Evolutionary conservation across 2,113 vertebrate genomes (phyloP).

Genomic region (Chaenocephalus aceratus): DNA sequence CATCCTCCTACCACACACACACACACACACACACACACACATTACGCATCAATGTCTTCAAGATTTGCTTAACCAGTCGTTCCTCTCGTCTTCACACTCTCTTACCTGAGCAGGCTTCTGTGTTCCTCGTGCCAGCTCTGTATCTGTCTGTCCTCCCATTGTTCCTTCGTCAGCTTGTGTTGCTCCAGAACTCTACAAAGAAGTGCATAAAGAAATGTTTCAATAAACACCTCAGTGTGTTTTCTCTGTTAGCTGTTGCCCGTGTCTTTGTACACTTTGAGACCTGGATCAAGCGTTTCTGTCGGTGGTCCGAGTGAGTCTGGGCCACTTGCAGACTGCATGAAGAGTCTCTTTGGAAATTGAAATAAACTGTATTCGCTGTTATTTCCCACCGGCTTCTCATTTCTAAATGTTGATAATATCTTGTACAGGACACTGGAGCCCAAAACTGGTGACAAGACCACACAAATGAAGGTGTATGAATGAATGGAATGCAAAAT

Average conservation of each 20-base stretch:
- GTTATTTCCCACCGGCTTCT: not conserved
- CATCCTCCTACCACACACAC: slow-evolving; percentile 88
- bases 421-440: not conserved
- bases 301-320: no score
- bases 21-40: not conserved
- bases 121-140: slow-evolving; percentile 98
- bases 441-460: not conserved
- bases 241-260: no score
- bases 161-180: slow-evolving; percentile 98
- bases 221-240: no score
- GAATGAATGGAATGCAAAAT: not conserved
- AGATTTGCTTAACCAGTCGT: not conserved
- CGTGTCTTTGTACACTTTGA: no score
- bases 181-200: slow-evolving; percentile 92
- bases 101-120: slow-evolving; percentile 93
- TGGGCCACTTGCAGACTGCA: no score
- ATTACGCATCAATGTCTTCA: not conserved
- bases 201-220: not conserved
- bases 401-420: not conserved
- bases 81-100: not conserved
- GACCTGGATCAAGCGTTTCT: no score
- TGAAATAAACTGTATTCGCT: no score
- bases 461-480: not conserved
- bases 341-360: no score
- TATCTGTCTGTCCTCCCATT: slow-evolving; percentile 99